Evolutionary conservation across 2,797 vertebrate genomes (phyloP), one percentile per base, ranked within the genome.

Genomic region (Sternarchorhynchus goeldii): DNA sequence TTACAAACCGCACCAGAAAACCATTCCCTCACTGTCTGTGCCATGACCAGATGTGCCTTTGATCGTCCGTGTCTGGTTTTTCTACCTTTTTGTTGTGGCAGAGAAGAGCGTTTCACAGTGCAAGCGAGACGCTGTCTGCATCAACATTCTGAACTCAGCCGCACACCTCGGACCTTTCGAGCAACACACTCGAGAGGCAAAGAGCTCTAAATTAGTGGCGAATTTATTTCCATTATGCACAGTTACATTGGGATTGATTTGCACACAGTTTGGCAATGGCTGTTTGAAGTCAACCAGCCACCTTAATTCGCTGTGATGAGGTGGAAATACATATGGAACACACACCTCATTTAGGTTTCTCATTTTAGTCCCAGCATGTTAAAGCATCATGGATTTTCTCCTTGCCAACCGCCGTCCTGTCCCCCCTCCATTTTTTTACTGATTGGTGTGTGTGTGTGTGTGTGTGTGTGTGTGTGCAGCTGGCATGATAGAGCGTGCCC

Each of bases 1-100:
- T 89, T 90, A 87, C 74, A 56, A 17, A 41, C 79, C 53, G 41
- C 57, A 76, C 84, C 82, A 76, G 25, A 25, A 83, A 88, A 88
- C 88, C 90, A 81, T 89, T 89, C 68, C 88, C 86, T 77, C 88
- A 88, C 88, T 88, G 79, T 87, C 85, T 79, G 88, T 85, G 75
- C 70, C 72, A 71, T 81, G 89, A 89, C 88, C 90, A 89, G 87
- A 89, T 89, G 90, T 85, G 86, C 85, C 88, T 92, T 92, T 93
- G 92, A 93, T 92, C 90, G 86, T 2, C 77, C 0, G 25, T 18
- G 75, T 90, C 89, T 92, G 89, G 91, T 93, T 93, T 92, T 90
- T 86, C 84, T 76, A 86, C 78, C 85, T 86, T 88, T 88, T 90
- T 88, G 83, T 90, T 90, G 87, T 89, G 85, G 83, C 85, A 6